Base-by-base conservation (phyloP, 1,140 invertebrate genomes). In the Gryllus bimaculatus region DNA sequence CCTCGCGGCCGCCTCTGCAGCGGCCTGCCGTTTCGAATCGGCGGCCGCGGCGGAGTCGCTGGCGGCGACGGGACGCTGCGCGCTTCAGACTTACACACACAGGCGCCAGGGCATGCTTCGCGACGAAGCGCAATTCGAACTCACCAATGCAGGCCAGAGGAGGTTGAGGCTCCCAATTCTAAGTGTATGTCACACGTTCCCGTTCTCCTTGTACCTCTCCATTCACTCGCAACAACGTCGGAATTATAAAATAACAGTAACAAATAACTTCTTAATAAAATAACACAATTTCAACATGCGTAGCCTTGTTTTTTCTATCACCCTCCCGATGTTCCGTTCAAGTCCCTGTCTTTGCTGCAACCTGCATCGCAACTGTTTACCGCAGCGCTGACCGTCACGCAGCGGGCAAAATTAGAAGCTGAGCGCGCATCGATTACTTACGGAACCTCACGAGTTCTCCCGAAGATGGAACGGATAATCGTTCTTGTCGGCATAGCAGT, bases 361-460 rank as follows among this genome's bases (percentile, higher is more conserved):
- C 78, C 78, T 79, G 78, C 78, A 79, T 79, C 73, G 48, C 78
- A 79, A 79, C 78, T 79, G 74, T 75, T 75, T 74, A 48, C 78
- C 78, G 73, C 74, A 75, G 78, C 78, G 78, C 78, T 79, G 15
- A 73, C 74, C 78, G 74, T 75, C 78, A 75, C 73, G 78, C 78
- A 79, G 73, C 48, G 78, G 74, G 20, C 15, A 75, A 15, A 75
- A 48, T 8, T 20, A 20, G 13, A 79, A 79, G 49, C 73, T 73
- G 47, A 47, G 18, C 8, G 7, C 48, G 66, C 47, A 79, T 79
- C 78, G 73, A 79, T 79, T 79, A 3, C 26, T 6, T 75, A 48
- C 78, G 78, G 47, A 21, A 48, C 8, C 18, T 8, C 8, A 20
- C 78, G 78, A 79, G 47, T 48, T 48, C 47, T 75, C 73, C 26